Evolutionary conservation across 2,888 invertebrate species (phyloP).

Genomic region (Neoaliturus tenellus): DNA sequence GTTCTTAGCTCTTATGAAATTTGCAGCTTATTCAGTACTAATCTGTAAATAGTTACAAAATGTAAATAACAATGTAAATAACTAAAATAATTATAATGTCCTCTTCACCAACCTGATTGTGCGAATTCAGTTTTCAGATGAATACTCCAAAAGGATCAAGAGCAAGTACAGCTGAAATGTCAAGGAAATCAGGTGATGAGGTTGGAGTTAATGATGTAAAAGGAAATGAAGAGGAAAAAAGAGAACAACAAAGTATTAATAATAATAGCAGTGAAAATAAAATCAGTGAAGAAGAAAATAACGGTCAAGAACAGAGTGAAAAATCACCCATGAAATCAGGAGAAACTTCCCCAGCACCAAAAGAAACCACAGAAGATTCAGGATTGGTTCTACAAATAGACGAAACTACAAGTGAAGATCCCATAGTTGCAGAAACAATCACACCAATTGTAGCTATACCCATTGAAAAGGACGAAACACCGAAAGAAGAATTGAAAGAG

Average conservation of each 20-base stretch:
- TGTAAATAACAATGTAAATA: conserved; percentile 24
- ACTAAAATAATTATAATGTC: background rate
- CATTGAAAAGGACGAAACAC: background rate
- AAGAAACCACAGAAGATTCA: background rate
- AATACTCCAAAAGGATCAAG: conserved; percentile 1
- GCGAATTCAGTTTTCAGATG: conserved; percentile 56
- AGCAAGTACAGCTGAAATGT: conserved; percentile 28
- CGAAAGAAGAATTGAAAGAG: background rate
- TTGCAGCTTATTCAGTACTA: background rate
- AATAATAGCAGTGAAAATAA: background rate
- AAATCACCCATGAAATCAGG: background rate
- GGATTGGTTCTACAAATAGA: background rate
- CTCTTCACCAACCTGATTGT: conserved; percentile 2
- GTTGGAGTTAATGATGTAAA: background rate
- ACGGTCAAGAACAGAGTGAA: background rate
- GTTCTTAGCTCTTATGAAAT: background rate
- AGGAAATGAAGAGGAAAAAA: background rate
- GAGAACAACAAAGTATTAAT: background rate
- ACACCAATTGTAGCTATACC: background rate
- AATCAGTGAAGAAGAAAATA: background rate
- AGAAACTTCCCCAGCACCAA: background rate
- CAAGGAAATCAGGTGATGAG: background rate
- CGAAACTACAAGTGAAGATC: background rate
- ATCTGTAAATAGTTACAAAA: background rate
- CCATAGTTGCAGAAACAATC: background rate